Evolutionary conservation across 2,888 invertebrate species (phyloP).

Genomic region (Acanthacorydalis orientalis): DNA sequence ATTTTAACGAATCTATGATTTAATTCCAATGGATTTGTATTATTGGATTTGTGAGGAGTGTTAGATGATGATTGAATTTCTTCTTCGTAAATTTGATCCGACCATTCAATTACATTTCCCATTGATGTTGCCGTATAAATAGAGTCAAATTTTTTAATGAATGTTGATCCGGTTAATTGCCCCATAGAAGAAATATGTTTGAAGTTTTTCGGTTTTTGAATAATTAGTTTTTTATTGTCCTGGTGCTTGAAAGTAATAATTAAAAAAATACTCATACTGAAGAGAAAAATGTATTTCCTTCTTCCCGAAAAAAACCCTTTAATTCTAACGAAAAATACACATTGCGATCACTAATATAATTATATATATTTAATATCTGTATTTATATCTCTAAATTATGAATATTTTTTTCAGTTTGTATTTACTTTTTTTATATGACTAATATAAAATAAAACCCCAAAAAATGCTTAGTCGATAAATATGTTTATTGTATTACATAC

Average conservation of each 20-base stretch:
- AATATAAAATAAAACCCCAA: no score
- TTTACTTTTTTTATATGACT: no score
- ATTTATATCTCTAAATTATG: constrained; percentile 24
- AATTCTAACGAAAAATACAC: no score
- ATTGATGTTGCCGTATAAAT: constrained; percentile 31
- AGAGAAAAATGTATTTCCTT: no score
- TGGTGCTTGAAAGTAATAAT: constrained; percentile 14
- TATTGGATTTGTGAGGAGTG: constrained; percentile 10
- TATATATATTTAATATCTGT: no score
- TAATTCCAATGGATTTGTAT: constrained; percentile 19
- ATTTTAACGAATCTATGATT: constrained; percentile 31
- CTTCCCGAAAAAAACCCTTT: no score
- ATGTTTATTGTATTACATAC: constrained; percentile 12
- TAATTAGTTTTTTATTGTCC: constrained; percentile 16
- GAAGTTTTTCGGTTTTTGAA: background rate
- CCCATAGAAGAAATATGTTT: constrained; percentile 22
- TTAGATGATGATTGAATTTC: background rate
- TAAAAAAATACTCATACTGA: no score
- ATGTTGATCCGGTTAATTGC: constrained; percentile 31
- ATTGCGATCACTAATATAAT: no score
- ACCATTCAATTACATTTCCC: constrained; percentile 33
- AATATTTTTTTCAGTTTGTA: constrained; percentile 4
- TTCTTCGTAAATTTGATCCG: constrained; percentile 29
- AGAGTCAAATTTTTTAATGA: constrained; percentile 30
- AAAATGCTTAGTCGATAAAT: no score